phyloP scores from a whole-genome alignment of 2,888 invertebrate genomes.

The Papilio demoleus region DNA sequence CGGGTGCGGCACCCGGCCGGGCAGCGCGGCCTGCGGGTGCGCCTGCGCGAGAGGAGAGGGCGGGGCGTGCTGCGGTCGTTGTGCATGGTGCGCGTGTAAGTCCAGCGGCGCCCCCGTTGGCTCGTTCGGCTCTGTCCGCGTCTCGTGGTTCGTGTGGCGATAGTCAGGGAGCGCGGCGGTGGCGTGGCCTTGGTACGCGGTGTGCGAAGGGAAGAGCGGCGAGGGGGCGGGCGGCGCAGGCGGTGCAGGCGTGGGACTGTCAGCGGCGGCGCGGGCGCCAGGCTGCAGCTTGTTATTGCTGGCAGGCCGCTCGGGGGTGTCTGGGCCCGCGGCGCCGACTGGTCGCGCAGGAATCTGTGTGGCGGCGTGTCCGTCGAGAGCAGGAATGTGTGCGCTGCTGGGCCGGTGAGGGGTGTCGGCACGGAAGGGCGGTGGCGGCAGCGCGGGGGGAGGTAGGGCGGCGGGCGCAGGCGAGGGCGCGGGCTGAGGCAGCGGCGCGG shows the following conservation, averaged over 20 bases:
- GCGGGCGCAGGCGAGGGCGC: constrained; percentile 89
- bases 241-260: constrained; percentile 77
- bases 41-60: constrained; percentile 46
- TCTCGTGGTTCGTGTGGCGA: constrained; percentile 82
- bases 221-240: constrained; percentile 75
- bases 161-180: constrained; percentile 77
- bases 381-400: constrained; percentile 74
- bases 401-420: constrained; percentile 73
- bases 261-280: constrained; percentile 76
- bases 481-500: constrained; percentile 87
- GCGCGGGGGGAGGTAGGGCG: constrained; percentile 85
- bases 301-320: constrained; percentile 75
- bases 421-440: constrained; percentile 86
- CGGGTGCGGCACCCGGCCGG: constrained; percentile 63
- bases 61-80: constrained; percentile 53
- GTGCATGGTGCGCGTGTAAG: constrained; percentile 68
- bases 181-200: constrained; percentile 79
- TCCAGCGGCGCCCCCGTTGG: constrained; percentile 69
- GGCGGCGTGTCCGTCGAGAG: constrained; percentile 75
- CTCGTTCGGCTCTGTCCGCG: constrained; percentile 72
- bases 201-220: constrained; percentile 74
- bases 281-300: constrained; percentile 75
- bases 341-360: constrained; percentile 76
- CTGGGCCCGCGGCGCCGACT: constrained; percentile 73
- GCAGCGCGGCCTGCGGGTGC: constrained; percentile 63